Base-by-base conservation (phyloP, 2,888 invertebrate species). In the Calameuta pallipes region DNA sequence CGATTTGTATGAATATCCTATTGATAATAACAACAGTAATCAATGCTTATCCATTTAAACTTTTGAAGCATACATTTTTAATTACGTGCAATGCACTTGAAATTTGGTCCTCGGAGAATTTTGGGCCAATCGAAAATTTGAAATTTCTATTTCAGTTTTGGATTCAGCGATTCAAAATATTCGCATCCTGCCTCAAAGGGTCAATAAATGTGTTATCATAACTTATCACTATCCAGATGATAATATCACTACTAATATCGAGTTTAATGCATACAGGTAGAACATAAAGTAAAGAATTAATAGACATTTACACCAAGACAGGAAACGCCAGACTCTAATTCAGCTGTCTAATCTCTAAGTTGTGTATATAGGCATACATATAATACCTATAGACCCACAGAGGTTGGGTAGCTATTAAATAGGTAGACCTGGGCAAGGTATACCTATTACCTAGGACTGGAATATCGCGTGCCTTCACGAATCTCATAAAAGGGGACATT, bases 401-500 rank as follows among this genome's bases (percentile, higher is more conserved):
- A 41, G 41, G 41, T 41, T 41, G 56, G 56, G 56, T 56, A 56
- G 23, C 56, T 56, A 56, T 56, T 56, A 56, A 56, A 23, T 56
- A 56, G 56, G 56, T 56, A 56, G 56, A 56, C 56, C 23, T 23
- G 23, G 56, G 56, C 23, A 56, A 56, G 56, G 56, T 56, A 56
- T 23, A 56, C 56, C 41, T 41, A 41, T 41, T 41, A 41, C 41
- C 56, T 56, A 56, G 23, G 23, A 71, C 31, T 71, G 71, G 71
- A 71, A 33, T 71, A 71, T 71, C 13, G 34, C 71, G 71, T 71
- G 71, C 34, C 71, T 71, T 71, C 34, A 71, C 34, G 71, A 71
- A 34, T 71, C 71, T 71, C 34, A 71, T 71, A 71, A 71, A 71
- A 71, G 31, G 56, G 56, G 56, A 56, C 56, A 56, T 56, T 56